Evolutionary conservation across 2,113 vertebrate species (phyloP), one percentile per base, ranked within the genome.

Genomic region (Siniperca knerii): DNA sequence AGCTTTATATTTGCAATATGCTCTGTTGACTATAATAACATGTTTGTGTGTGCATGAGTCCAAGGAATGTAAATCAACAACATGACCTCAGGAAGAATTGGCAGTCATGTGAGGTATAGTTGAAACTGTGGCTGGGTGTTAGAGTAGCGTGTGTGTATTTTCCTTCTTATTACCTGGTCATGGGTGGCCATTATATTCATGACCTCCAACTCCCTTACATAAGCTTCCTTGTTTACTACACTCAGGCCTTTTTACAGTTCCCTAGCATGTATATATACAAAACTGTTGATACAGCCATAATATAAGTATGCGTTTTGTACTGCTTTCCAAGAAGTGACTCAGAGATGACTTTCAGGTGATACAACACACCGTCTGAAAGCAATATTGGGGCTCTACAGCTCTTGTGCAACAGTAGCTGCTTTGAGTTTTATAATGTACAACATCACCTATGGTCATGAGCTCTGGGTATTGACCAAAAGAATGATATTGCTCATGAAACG

Each of bases 261-360:
- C 48, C 8, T 40, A 35, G 68, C 62, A 42, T 6, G 40, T 25
- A 25, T 25, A 25, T 25, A 12, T 35, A 37, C 78, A 77, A 21
- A 75, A 54, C 46, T 20, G 85, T 62, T 85, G 58, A 87, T 77
- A 66, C 57, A 46, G 74, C 79, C 62, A 87, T 79, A 80, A 87
- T 80, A 64, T 80, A 23, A 77, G 16, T 3, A 54, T 44, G 20
- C 4, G 54, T 33, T 83, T 21, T 46, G 25, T 11, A 16, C 8
- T 68, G n/a, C 66, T 62, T 60, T 21, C 81, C 68, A 83, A 82
- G 42, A 68, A 60, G 48, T 87, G 62, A 86, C 61, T 77, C 57
- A 70, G 15, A 23, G 58, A n/a, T 77, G 77, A 50, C 68, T 71
- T 29, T 71, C 33, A 66, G 29, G 55, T 66, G 25, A 77, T 62